Base-by-base conservation (phyloP, 2,888 invertebrate species). In the Rhamphomyia laevipes region DNA sequence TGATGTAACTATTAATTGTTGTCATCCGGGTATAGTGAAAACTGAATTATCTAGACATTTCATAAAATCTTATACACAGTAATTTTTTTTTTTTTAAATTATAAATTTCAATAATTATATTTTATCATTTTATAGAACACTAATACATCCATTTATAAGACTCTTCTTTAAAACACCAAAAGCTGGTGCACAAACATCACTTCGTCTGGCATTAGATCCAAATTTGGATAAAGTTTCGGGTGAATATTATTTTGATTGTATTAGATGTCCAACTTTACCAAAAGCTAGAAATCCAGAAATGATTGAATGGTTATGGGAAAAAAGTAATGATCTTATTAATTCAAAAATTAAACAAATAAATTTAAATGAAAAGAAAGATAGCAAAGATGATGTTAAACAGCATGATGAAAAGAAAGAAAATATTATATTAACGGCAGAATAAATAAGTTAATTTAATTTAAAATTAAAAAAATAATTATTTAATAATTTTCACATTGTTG, bases 11-110 rank as follows among this genome's bases (percentile, higher is more conserved):
- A 78, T 78, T 1, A 86, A 86, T 65, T 73, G 79, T 48, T 65
- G 84, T 1, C 86, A 87, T 63, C 86, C 86, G 1, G 86, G 86
- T 1, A 73, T 84, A 1, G 81, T 86, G 44, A 74, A 77, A 55
- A 89, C 90, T 0, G 87, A 88, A 57, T 64, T 90, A 7, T 80
- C 78, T 1, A 78, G 89, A n/a, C 76, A 83, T 67, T 60, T 80
- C 54, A 71, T 55, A 4, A 42, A 42, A 13, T 37, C 43, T 12
- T 48, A 45, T 21, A 46, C 50, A 37, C 53, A 51, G 57, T 57
- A 49, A 2, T 30, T 17, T 31, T 27, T 41, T 40, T 27, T 21
- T 37, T 43, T 48, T 12, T n/a, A 2, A 16, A 15, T 27, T 2
- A 16, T 35, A 27, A 7, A 6, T 27, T 27, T 27, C n/a, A 7